Percentiles rank a stretch among this genome's conserved stretches.
Conservation (phyloP, 2,113 vertebrate species). For the Aptenodytes patagonicus region DNA sequence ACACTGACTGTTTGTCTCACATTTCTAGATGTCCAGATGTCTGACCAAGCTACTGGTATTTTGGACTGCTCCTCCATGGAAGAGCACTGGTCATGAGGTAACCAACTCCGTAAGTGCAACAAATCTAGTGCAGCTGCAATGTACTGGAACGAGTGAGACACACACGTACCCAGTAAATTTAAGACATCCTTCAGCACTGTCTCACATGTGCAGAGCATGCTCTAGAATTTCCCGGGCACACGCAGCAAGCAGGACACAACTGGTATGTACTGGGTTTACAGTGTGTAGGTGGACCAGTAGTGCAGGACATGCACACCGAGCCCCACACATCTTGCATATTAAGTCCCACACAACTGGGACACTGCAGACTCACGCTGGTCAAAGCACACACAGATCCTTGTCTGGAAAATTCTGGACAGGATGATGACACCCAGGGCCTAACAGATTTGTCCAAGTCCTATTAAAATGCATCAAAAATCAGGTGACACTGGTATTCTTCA, state of each 20-base stretch:
- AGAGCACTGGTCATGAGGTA: not conserved
- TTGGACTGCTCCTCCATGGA: not conserved
- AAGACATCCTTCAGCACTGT: not conserved
- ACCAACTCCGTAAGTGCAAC: not conserved
- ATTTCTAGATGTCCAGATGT: not conserved
- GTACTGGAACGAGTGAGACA: not conserved
- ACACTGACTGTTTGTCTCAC: not conserved
- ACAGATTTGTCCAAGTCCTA: not conserved
- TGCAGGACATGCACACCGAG: not conserved
- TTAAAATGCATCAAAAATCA: not conserved
- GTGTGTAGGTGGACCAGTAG: not conserved
- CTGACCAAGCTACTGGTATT: not conserved
- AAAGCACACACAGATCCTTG: not conserved
- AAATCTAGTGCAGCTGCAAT: not conserved
- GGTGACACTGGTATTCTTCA: not conserved
- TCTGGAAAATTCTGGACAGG: not conserved
- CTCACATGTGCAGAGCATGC: not conserved
- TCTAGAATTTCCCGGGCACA: not conserved
- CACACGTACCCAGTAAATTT: fast-evolving
- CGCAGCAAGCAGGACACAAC: not conserved
- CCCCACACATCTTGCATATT: not conserved
- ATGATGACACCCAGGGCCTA: not conserved
- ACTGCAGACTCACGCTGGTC: not conserved
- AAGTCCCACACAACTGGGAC: not conserved
- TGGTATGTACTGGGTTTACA: not conserved